phyloP scores from a whole-genome alignment of 2,113 vertebrate species.

The Mormoops blainvillei region DNA sequence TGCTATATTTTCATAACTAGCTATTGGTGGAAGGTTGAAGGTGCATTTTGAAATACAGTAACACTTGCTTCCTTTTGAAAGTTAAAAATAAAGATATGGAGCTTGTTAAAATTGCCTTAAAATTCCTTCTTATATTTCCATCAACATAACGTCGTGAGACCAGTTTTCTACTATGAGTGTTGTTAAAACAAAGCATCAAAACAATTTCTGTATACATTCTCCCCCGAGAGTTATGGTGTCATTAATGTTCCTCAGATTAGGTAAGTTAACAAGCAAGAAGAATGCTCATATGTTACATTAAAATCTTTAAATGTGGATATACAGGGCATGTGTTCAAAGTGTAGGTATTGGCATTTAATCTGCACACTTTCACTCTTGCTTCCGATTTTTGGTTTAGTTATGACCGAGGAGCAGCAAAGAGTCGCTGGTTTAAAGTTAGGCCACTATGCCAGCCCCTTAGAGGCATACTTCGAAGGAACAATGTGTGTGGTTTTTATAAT shows the following conservation, averaged over 20 bases:
- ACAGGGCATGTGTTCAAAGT: background rate
- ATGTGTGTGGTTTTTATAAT: background rate
- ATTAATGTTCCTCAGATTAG: background rate
- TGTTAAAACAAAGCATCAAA: background rate
- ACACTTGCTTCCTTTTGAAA: background rate
- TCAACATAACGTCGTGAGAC: background rate
- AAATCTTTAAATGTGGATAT: background rate
- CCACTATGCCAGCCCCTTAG: background rate
- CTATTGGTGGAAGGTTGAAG: background rate
- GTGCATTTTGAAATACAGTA: background rate
- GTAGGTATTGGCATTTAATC: background rate
- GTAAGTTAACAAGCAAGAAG: background rate
- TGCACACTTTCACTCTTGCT: background rate
- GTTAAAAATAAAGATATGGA: background rate
- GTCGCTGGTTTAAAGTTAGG: background rate
- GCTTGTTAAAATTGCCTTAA: background rate
- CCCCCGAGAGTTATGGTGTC: background rate
- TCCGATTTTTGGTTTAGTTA: background rate
- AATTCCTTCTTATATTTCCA: background rate
- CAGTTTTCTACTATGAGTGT: background rate
- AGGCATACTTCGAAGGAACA: background rate
- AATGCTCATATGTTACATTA: background rate
- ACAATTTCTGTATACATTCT: background rate
- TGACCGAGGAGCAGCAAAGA: background rate
- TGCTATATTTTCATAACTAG: no score